These are phyloP conservation scores for Psilanteris sp. DNA, from an alignment of 1,140 invertebrate genomes.

Conservation along the genomic window DNA sequence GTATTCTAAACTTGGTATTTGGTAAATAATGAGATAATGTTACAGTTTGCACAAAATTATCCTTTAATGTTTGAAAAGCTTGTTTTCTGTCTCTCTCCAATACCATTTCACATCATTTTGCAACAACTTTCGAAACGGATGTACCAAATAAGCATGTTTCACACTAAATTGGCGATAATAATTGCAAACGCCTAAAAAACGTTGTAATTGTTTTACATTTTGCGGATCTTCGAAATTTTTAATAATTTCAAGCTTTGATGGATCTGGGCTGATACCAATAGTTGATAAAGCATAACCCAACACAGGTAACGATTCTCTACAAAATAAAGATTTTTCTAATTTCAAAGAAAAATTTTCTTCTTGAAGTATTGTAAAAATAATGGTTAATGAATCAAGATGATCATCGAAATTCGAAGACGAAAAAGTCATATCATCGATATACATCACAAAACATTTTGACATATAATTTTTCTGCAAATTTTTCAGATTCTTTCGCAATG, in stretches of 20 bases:
- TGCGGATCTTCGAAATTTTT: constrained; percentile 14
- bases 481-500: too few relatives aligned
- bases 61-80: constrained; percentile 34
- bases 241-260: constrained; percentile 15
- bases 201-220: constrained; percentile 12
- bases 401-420: constrained; percentile 14
- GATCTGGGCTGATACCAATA: constrained; percentile 2
- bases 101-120: constrained; percentile 12
- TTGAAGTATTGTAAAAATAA: constrained; percentile 20
- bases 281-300: constrained; percentile 15
- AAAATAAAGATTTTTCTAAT: constrained; percentile 26
- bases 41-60: constrained; percentile 35
- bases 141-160: constrained; percentile 12
- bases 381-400: constrained; percentile 12
- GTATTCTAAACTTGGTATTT: constrained; percentile 17
- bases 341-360: constrained; percentile 22
- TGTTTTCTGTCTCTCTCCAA: constrained; percentile 12
- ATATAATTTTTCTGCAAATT: too few relatives aligned
- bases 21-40: constrained; percentile 30
- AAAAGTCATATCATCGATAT: constrained; percentile 42
- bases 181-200: constrained; percentile 25
- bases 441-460: too few relatives aligned
- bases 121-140: constrained; percentile 31
- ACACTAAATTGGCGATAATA: constrained; percentile 33
- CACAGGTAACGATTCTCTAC: constrained; percentile 18